Evolutionary conservation across 1,140 invertebrate genomes (phyloP), one percentile per base, ranked within the genome.

Genomic region (Neomicropteryx cornuta): DNA sequence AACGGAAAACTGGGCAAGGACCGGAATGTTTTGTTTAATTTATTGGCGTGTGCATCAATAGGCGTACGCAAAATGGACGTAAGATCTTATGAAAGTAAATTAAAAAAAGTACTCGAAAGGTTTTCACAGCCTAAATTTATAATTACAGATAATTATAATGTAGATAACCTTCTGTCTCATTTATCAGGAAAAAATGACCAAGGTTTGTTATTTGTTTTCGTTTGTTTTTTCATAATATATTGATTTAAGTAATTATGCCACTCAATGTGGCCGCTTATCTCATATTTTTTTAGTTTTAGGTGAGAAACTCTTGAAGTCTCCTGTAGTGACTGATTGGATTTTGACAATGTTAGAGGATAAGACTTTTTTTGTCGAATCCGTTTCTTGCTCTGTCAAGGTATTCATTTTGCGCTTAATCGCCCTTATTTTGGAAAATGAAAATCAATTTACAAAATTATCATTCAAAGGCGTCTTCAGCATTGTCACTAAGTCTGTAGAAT

Each of bases 81-180:
- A 27, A 27, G n/a, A 8, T 27, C 24, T 8, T 8, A 8, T 8
- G 42, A 48, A 50, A 47, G 49, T 38, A 66, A 51, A 52, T 47
- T 53, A 36, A 41, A 43, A 29, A 57, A 53, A 46, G 56, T 69
- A 18, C 54, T 71, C 8, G 44, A 61, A 30, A 50, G 55, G 46
- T 59, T 70, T 40, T 42, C 68, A 18, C 55, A 62, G 32, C 55
- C 60, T 19, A 55, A 66, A 45, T 69, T 65, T 48, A 49, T 56
- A 41, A 52, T 60, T 33, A 58, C 53, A 29, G 66, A 64, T 51
- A 64, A 67, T 62, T 56, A 61, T 49, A 68, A 68, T 53, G 56
- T 71, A 46, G 68, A 70, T 47, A 60, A 57, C 42, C 53, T 71
- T 33, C 42, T 70, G 35, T 56, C 63, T 33, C 64, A 71, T 46